A percentile compares a stretch with the other conserved stretches of the same genome.
phyloP scores from a whole-genome alignment of 2,888 invertebrate species.

The Silvanus unidentatus region DNA sequence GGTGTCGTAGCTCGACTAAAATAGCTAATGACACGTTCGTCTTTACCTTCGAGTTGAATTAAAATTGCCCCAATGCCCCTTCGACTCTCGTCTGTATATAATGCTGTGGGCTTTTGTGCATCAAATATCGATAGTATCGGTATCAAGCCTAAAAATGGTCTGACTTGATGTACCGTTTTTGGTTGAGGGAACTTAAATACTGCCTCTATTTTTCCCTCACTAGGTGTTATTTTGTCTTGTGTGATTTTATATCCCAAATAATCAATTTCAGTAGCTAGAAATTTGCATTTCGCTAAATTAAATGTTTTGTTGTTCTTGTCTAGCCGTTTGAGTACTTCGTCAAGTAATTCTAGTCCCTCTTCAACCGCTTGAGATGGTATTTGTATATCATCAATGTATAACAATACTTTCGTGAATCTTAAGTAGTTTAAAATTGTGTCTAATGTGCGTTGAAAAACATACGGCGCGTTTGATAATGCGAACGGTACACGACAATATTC shows the following conservation, averaged over 20 bases:
- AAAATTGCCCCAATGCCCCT: slow-evolving; percentile 15
- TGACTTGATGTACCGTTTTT: slow-evolving; percentile 18
- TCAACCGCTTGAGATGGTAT: slow-evolving; percentile 12
- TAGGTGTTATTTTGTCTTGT: slow-evolving; percentile 26
- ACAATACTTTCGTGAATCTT: slow-evolving; percentile 23
- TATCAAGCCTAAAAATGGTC: slow-evolving; percentile 27
- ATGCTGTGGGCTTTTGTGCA: slow-evolving; percentile 14
- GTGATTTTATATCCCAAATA: slow-evolving; percentile 33
- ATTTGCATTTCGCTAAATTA: slow-evolving; percentile 20
- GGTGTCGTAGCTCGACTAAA: slow-evolving; percentile 24
- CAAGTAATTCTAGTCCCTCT: slow-evolving; percentile 8
- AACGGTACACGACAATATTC: slow-evolving; percentile 34
- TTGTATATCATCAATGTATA: slow-evolving; percentile 33
- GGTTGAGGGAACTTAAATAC: slow-evolving; percentile 32
- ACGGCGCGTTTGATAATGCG: slow-evolving; percentile 32
- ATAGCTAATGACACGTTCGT: slow-evolving; percentile 21
- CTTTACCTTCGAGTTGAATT: slow-evolving; percentile 8
- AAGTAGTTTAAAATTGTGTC: slow-evolving; percentile 30
- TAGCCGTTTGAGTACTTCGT: slow-evolving; percentile 5
- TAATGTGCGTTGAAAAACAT: slow-evolving; percentile 35
- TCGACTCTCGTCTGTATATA: slow-evolving; percentile 20
- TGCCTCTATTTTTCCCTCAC: slow-evolving; percentile 24
- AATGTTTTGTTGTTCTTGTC: slow-evolving; percentile 7
- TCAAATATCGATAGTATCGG: slow-evolving; percentile 20
- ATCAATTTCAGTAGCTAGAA: slow-evolving; percentile 26